These are phyloP conservation scores for Hycleus phaleratus DNA, from an alignment of 1,140 invertebrate genomes.

Conservation along the genomic window DNA sequence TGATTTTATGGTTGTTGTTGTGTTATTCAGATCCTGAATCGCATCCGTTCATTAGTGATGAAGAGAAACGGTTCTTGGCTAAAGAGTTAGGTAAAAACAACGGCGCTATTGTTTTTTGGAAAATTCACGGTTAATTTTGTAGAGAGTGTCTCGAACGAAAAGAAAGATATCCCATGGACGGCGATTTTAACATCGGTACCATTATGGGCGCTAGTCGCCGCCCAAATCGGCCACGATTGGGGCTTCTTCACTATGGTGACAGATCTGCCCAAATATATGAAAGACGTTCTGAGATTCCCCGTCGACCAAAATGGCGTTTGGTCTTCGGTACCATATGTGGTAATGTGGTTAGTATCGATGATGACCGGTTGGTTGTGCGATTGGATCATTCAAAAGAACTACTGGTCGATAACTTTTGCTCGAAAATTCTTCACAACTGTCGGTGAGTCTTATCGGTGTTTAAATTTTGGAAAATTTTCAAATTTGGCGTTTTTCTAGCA, in stretches of 20 bases:
- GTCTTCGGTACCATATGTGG: constrained; percentile 61
- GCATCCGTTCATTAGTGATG: constrained; percentile 76
- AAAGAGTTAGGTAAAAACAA: constrained; percentile 48
- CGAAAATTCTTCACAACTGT: constrained; percentile 68
- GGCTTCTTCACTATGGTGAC: constrained; percentile 91
- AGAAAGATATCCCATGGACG: constrained; percentile 51
- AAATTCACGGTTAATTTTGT: too few relatives aligned
- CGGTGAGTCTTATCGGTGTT: constrained; percentile 40
- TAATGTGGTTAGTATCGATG: constrained; percentile 66
- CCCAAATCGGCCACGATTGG: constrained; percentile 86
- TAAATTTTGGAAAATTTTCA: too few relatives aligned
- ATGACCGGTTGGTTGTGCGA: constrained; percentile 59
- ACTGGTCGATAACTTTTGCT: constrained; percentile 51
- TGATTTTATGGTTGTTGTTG: constrained; percentile 56
- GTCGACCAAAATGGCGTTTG: constrained; percentile 63
- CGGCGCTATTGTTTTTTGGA: too few relatives aligned
- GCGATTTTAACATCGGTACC: constrained; percentile 69
- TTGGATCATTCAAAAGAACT: constrained; percentile 51
- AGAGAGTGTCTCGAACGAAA: constrained; percentile 22
- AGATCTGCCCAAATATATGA: constrained; percentile 88
- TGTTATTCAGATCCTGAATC: constrained; percentile 70
- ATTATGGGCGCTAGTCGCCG: constrained; percentile 66
- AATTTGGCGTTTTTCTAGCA: too few relatives aligned
- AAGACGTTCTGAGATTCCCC: constrained; percentile 76
- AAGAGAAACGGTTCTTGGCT: constrained; percentile 68